A percentile compares a stretch with the other conserved stretches of the same genome.
phyloP scores from a whole-genome alignment of 2,113 vertebrate species.

The Eurypyga helias region DNA sequence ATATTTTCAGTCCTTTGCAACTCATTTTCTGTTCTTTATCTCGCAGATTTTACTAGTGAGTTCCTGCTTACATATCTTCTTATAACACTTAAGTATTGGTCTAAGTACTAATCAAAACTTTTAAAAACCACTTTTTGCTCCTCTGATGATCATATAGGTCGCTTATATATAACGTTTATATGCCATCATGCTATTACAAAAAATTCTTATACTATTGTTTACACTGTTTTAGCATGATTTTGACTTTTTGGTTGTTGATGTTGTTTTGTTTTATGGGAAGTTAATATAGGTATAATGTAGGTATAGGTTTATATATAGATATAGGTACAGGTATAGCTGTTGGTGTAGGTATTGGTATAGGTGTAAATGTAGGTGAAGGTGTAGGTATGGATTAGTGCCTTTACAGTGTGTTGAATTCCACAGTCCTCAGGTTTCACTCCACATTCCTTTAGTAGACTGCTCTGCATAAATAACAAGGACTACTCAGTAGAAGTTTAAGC shows the following conservation, averaged over 20 bases:
- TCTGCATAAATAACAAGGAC: not conserved
- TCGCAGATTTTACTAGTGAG: not conserved
- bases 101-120: not conserved
- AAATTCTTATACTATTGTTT: not conserved
- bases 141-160: fast-evolving
- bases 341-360: too few species aligned
- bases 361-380: not conserved
- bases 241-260: not conserved
- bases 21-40: not conserved
- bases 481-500: not conserved
- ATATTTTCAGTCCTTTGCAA: not conserved
- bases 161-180: not conserved
- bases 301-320: not conserved
- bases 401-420: not conserved
- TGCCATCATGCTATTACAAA: not conserved
- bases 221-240: not conserved
- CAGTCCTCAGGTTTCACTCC: not conserved
- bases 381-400: not conserved
- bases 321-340: not conserved
- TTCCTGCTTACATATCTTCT: not conserved
- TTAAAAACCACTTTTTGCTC: not conserved
- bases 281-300: not conserved
- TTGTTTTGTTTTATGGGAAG: not conserved
- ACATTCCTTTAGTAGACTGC: not conserved
- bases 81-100: not conserved